phyloP scores from a whole-genome alignment of 2,113 vertebrate species.

The Sceloporus undulatus region DNA sequence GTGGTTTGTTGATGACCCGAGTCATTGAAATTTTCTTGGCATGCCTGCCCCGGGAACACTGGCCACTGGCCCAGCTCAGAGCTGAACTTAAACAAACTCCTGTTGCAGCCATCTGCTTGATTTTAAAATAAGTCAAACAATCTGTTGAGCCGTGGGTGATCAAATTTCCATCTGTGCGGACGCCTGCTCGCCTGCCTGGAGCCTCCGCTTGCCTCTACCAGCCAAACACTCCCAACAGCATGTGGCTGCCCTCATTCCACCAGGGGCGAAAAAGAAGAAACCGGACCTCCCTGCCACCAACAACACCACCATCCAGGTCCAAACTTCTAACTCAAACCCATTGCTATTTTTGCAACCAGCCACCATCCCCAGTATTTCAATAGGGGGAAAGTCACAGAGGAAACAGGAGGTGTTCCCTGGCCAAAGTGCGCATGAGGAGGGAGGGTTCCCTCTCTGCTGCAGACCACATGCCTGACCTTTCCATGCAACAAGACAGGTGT shows the following conservation, averaged over 20 bases:
- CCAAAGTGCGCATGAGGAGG: neutral
- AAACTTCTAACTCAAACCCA: conserved; percentile 77
- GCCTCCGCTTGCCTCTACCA: conserved; percentile 92
- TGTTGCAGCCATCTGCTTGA: conserved; percentile 99
- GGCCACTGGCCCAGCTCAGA: conserved; percentile 92
- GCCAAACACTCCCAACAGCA: conserved; percentile 91
- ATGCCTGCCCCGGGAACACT: conserved; percentile 86
- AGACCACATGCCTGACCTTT: neutral
- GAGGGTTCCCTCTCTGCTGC: neutral
- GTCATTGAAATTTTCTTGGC: conserved; percentile 95
- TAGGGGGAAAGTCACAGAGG: neutral
- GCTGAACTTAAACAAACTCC: conserved; percentile 99
- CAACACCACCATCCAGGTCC: conserved; percentile 40
- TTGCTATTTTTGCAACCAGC: conserved; percentile 82
- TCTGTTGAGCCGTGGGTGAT: conserved; percentile 94
- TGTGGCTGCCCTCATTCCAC: conserved; percentile 90
- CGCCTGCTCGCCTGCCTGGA: conserved; percentile 94
- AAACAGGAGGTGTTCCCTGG: neutral
- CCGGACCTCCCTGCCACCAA: conserved; percentile 73
- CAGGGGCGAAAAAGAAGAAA: conserved; percentile 85
- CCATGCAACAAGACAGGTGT: neutral
- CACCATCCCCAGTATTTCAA: conserved; percentile 13
- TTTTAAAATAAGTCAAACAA: conserved; percentile 99
- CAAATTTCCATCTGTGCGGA: conserved; percentile 94
- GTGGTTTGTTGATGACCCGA: conserved; percentile 91